These are phyloP conservation scores for Ctenodactylus gundi DNA, from an alignment of 2,113 vertebrate species.

Conservation along the genomic window DNA sequence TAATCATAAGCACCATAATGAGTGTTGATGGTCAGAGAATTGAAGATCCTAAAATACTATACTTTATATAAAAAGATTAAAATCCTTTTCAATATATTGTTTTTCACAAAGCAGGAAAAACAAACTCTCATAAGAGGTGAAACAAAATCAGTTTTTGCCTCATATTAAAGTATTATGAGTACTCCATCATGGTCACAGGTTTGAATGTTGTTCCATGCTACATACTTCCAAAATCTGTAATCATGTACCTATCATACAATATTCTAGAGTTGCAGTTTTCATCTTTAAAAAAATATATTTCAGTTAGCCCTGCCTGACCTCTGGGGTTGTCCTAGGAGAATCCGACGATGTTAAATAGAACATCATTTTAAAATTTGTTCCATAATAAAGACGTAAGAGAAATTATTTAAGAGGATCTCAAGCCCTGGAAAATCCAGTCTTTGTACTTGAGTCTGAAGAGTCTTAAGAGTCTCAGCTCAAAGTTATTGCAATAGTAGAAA, in stretches of 20 bases:
- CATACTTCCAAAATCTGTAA: constrained; percentile 6
- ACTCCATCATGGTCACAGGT: background rate
- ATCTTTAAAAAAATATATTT: background rate
- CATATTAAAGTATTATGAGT: constrained; percentile 30
- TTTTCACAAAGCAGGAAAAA: background rate
- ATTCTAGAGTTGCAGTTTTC: background rate
- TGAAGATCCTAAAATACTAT: background rate
- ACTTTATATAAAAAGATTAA: background rate
- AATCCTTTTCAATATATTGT: background rate
- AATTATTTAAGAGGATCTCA: background rate
- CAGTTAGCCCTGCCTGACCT: background rate
- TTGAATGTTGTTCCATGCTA: background rate
- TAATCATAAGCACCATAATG: background rate
- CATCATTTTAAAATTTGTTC: constrained; percentile 19
- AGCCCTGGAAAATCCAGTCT: background rate
- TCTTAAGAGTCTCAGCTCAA: background rate
- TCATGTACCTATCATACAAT: background rate
- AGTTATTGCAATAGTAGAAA: background rate
- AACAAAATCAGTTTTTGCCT: background rate
- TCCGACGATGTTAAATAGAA: background rate
- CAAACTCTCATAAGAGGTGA: background rate
- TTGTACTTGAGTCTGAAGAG: background rate
- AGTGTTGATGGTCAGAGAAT: background rate
- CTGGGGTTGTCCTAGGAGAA: background rate
- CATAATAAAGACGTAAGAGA: background rate